Conservation (phyloP, 2,888 invertebrate species). For the Torymus auratus region DNA sequence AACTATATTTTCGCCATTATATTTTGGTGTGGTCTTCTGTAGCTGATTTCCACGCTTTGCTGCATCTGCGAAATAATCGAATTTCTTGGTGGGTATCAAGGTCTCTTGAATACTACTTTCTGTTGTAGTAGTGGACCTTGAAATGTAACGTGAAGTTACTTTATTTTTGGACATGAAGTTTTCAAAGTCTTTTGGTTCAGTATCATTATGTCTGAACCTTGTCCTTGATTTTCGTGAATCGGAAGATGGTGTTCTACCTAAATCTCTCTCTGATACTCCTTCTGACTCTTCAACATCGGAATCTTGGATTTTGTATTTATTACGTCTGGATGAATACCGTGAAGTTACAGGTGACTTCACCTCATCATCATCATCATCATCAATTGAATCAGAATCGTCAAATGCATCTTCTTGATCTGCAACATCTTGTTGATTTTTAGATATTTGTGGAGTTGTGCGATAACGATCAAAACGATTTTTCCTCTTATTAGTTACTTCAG, state of each 20-base stretch:
- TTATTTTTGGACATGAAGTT: slow-evolving; percentile 53
- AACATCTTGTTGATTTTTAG: background rate
- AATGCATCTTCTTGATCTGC: background rate
- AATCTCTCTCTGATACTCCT: slow-evolving; percentile 7
- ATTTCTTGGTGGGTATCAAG: slow-evolving; percentile 72
- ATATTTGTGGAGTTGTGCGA: background rate
- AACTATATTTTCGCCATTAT: slow-evolving; percentile 42
- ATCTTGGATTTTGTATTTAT: background rate
- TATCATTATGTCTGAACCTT: slow-evolving; percentile 37
- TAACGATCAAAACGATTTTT: slow-evolving; percentile 51
- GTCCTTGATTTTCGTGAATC: slow-evolving; percentile 57
- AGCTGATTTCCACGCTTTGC: slow-evolving; percentile 69
- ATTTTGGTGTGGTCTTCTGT: slow-evolving; percentile 63
- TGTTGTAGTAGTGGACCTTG: slow-evolving; percentile 61
- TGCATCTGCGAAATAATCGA: slow-evolving; percentile 73
- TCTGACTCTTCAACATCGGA: slow-evolving; percentile 14
- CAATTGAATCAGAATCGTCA: slow-evolving; percentile 6
- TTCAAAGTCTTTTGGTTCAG: slow-evolving; percentile 47
- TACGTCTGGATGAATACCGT: slow-evolving; percentile 1
- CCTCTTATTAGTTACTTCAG: slow-evolving; percentile 30
- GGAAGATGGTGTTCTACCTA: slow-evolving; percentile 20
- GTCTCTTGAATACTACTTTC: slow-evolving; percentile 71
- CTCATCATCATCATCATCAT: slow-evolving; percentile 17
- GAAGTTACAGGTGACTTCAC: background rate
- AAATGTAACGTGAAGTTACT: slow-evolving; percentile 50